phyloP scores from a whole-genome alignment of 1,140 invertebrate species.

The Bombus pyrosoma region DNA sequence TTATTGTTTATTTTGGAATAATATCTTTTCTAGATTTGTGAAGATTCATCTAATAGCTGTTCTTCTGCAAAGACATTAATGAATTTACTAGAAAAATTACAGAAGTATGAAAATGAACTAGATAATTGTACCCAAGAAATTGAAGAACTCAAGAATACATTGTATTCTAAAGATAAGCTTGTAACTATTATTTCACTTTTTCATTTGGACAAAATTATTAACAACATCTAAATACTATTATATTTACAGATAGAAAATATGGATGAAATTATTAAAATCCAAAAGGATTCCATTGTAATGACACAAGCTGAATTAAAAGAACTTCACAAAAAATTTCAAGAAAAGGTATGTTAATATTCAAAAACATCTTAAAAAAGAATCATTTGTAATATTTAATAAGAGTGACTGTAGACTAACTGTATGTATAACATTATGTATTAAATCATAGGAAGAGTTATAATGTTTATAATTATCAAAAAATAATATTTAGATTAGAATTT shows the following conservation, averaged over 20 bases:
- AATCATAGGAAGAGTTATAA: not conserved
- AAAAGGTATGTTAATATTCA: constrained; percentile 71
- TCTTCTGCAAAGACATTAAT: constrained; percentile 58
- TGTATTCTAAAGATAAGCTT: constrained; percentile 77
- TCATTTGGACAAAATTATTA: not conserved
- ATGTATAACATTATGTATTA: not conserved
- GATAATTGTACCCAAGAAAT: constrained; percentile 72
- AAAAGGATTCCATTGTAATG: constrained; percentile 76
- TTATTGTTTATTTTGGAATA: constrained; percentile 2
- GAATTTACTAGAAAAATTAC: constrained; percentile 65
- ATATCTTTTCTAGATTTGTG: constrained; percentile 64
- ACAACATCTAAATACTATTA: not conserved
- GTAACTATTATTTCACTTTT: constrained; percentile 63
- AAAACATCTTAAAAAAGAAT: not conserved
- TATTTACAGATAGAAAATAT: constrained; percentile 74
- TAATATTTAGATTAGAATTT: not conserved
- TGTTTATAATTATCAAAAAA: not conserved
- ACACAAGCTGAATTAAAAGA: constrained; percentile 76
- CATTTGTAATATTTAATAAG: constrained; percentile 5
- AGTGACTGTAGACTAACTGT: not conserved
- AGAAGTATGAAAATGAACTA: constrained; percentile 68
- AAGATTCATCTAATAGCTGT: constrained; percentile 58
- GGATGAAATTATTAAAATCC: constrained; percentile 78
- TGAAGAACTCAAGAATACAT: constrained; percentile 70
- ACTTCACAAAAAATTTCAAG: constrained; percentile 75